Evolutionary conservation across 2,113 vertebrate genomes (phyloP).

Genomic region (Melanocharis versteri): DNA sequence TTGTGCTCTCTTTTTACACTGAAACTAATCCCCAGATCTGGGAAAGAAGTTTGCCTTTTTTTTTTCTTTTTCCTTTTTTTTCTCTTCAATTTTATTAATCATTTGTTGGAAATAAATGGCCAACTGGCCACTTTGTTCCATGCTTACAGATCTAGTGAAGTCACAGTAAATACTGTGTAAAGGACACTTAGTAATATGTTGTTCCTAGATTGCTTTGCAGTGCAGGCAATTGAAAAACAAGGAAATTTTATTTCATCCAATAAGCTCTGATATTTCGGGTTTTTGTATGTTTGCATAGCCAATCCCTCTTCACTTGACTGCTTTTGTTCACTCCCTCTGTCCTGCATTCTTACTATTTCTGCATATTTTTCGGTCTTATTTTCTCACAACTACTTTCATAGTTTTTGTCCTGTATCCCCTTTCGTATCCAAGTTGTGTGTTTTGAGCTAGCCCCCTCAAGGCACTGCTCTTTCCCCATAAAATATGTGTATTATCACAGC

Average conservation of each 20-base stretch:
- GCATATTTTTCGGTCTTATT: background rate
- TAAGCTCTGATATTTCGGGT: background rate
- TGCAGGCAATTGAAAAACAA: background rate
- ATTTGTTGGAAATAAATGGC: background rate
- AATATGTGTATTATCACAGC: background rate
- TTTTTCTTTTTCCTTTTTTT: background rate
- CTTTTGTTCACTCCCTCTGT: background rate
- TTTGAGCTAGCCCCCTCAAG: background rate
- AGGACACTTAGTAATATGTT: background rate
- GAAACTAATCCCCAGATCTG: background rate
- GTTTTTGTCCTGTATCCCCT: background rate
- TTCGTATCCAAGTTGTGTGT: background rate
- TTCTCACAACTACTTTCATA: background rate
- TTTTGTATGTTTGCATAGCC: background rate
- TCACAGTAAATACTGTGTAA: background rate
- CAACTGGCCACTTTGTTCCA: background rate
- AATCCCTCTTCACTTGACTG: background rate
- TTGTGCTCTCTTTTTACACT: background rate
- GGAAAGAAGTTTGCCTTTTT: background rate
- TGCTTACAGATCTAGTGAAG: background rate
- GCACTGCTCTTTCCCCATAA: background rate
- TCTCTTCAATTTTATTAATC: background rate
- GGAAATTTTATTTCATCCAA: background rate
- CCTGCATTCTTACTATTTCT: background rate
- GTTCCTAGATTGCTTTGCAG: background rate